Conservation (phyloP, 2,797 vertebrate genomes). For the Phalanger gymnotis region DNA sequence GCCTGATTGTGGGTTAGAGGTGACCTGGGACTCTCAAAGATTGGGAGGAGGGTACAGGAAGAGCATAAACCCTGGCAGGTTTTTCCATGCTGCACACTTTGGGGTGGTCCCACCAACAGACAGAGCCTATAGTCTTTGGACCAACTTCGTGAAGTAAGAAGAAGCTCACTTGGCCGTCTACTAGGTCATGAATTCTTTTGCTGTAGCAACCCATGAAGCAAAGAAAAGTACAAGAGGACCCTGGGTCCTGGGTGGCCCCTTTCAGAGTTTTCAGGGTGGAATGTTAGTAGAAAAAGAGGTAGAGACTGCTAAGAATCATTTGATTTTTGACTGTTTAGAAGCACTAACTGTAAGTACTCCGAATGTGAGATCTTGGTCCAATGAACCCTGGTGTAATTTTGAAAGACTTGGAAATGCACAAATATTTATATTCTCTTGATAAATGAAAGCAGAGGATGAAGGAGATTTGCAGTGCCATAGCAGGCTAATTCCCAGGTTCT, state of each 20-base stretch:
- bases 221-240: background rate
- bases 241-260: background rate
- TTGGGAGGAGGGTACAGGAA: background rate
- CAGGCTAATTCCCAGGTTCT: background rate
- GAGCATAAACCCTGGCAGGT: background rate
- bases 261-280: too few relatives aligned
- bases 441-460: background rate
- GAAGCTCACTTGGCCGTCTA: background rate
- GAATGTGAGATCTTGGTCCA: background rate
- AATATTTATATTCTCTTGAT: background rate
- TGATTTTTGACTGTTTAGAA: background rate
- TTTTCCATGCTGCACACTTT: background rate
- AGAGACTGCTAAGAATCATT: background rate
- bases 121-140: background rate
- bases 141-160: background rate
- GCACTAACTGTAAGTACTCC: background rate
- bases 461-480: background rate
- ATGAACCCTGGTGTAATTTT: background rate
- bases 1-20: background rate
- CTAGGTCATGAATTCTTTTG: background rate
- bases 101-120: background rate
- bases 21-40: background rate
- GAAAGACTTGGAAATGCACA: background rate
- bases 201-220: background rate
- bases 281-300: background rate